Base-by-base conservation (phyloP, 2,113 vertebrate species). In the Mixornis gularis region DNA sequence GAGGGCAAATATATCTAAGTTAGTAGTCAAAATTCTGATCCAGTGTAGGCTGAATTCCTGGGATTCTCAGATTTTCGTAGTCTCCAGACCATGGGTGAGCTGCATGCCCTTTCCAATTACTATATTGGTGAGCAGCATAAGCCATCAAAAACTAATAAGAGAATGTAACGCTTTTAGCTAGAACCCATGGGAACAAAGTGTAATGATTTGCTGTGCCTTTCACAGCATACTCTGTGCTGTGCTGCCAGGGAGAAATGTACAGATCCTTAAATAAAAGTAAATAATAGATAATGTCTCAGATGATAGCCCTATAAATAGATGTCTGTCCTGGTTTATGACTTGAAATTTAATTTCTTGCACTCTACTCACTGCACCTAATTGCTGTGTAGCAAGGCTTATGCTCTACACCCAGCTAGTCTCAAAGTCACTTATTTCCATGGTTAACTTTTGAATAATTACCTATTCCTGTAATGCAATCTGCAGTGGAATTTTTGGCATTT, bases 201-300 rank as follows among this genome's bases (percentile, higher is more conserved):
- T 15, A 34, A 30, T 63, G 21, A 68, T 79, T 90, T 66, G 48
- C 48, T 68, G 12, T 41, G 71, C 70, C 87, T 82, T 85, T 95
- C 69, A 74, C 52, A 74, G 48, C 29, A 14, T 56, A 34, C 20
- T 56, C 38, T 41, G 16, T 69, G 70, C 72, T 77, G 34, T 86
- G 53, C 41, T 92, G 89, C 68, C 44, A 60, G 56, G 53, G 60
- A 93, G 18, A 93, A 91, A 81, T 48, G 29, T 49, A 87, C 53
- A 81, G 78, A 53, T 63, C 53, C 84, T 88, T 94, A 85, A 90
- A 89, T 60, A 93, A 80, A 85, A 90, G 26, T 68, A 90, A 95
- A 72, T 71, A 95, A 73, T 56, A 71, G 41, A 68, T 95, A 92
- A 68, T 36, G 24, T 62, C 44, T 81, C 29, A 73, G 71, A 88